Evolutionary conservation across 2,113 vertebrate species (phyloP).

Genomic region (Prunella fulvescens): DNA sequence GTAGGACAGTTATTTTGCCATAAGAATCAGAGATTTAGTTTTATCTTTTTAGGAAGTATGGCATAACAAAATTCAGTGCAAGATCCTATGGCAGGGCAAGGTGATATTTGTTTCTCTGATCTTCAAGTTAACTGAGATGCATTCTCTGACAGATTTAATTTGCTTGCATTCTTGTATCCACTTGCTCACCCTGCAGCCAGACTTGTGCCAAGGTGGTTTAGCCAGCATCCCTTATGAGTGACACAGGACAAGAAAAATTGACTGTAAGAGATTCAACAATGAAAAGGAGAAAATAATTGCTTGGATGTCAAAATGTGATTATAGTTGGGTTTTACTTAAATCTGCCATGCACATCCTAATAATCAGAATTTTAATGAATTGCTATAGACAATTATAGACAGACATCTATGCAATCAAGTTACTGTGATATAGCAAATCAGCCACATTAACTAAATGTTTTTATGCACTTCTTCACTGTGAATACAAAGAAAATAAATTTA

Average conservation of each 20-base stretch:
- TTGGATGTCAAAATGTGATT: not conserved
- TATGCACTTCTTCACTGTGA: not conserved
- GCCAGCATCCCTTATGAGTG: not conserved
- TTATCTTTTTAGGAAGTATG: not conserved
- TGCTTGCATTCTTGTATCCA: not conserved
- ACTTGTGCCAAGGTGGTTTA: not conserved
- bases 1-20: not conserved
- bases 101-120: not conserved
- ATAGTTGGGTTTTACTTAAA: not conserved
- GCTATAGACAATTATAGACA: not conserved
- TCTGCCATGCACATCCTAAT: not conserved
- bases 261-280: not conserved
- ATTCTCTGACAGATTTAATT: not conserved
- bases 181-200: not conserved
- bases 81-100: not conserved
- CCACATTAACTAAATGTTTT: not conserved
- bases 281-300: not conserved
- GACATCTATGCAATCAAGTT: not conserved
- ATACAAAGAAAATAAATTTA: not conserved
- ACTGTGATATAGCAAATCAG: not conserved
- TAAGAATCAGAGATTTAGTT: not conserved
- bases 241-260: not conserved
- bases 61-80: not conserved
- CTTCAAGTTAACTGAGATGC: not conserved
- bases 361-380: not conserved